Evolutionary conservation across 2,888 invertebrate genomes (phyloP), one percentile per base, ranked within the genome.

Genomic region (Drosophila atripex): DNA sequence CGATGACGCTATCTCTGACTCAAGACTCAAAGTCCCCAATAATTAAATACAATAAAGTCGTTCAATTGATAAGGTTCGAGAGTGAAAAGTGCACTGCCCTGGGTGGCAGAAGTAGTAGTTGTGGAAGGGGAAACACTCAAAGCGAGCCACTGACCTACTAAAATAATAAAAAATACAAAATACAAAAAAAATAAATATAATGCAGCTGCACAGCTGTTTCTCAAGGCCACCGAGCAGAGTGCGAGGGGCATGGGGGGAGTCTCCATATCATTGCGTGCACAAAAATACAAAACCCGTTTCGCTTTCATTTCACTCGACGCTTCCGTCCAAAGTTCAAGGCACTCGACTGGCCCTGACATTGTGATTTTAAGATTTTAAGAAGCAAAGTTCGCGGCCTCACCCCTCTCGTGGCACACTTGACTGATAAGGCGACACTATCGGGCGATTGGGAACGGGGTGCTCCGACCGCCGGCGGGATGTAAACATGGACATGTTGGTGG

Each of bases 261-360:
- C n/a, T n/a, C n/a, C n/a, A n/a, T n/a, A n/a, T n/a, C n/a, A n/a
- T n/a, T n/a, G n/a, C n/a, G 45, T 52, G 63, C 63, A 52, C 35
- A 30, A 46, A 39, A 39, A 39, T 39, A 41, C 30, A 14, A 14
- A 64, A 64, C 64, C 38, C n/a, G 64, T 64, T 53, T 61, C 60
- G 59, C 58, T 61, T 64, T 53, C 53, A 46, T 63, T 66, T 45
- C 49, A 12, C 28, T n/a, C 18, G 0, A 35, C 21, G 55, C 45
- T 63, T 46, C 30, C 64, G 23, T 30, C 16, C 23, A 46, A 53
- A 39, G 64, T 64, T 64, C 64, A 64, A 64, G 64, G 64, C 46
- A 53, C 64, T 63, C 53, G 4, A 32, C 32, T 41, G 59, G 30
- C 60, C 60, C 59, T 61, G 60, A 58, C 58, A 58, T 58, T 60